Evolutionary conservation across 2,888 invertebrate species (phyloP).

Genomic region (Cheilosia impressa): DNA sequence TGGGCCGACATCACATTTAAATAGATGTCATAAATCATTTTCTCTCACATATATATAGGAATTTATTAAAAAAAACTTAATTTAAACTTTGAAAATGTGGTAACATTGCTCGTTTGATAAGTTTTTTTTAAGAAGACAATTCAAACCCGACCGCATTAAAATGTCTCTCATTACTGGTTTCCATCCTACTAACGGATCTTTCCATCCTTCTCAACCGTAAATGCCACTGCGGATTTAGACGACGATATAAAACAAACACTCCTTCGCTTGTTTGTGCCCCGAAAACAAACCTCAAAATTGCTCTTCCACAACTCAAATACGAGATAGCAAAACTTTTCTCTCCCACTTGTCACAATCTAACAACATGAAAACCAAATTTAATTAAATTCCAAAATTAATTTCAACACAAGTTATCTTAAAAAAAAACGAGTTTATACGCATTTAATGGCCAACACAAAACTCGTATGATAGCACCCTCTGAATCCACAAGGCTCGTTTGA

Average conservation of each 20-base stretch:
- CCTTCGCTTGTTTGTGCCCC: not conserved
- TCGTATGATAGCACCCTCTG: conserved; percentile 23
- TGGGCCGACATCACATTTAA: no score
- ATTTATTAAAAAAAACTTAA: no score
- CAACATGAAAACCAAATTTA: conserved; percentile 45
- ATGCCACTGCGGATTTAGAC: no score
- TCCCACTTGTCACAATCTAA: not conserved
- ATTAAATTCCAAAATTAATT: conserved; percentile 65
- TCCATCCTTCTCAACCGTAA: no score
- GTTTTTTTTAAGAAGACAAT: no score
- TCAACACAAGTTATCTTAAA: conserved; percentile 38
- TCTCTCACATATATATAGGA: no score
- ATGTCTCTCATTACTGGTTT: no score
- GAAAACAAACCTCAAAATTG: not conserved
- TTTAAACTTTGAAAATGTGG: no score
- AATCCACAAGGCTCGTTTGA: not conserved
- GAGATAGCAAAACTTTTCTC: conserved; percentile 4
- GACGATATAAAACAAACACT: not conserved
- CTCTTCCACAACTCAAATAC: conserved; percentile 5
- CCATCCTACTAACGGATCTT: no score
- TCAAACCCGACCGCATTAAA: no score
- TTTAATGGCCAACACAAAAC: conserved; percentile 25
- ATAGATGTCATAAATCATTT: no score
- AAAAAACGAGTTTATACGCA: not conserved
- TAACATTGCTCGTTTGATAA: no score